Evolutionary conservation across 2,113 vertebrate species (phyloP).

Genomic region (Menidia beryllina): DNA sequence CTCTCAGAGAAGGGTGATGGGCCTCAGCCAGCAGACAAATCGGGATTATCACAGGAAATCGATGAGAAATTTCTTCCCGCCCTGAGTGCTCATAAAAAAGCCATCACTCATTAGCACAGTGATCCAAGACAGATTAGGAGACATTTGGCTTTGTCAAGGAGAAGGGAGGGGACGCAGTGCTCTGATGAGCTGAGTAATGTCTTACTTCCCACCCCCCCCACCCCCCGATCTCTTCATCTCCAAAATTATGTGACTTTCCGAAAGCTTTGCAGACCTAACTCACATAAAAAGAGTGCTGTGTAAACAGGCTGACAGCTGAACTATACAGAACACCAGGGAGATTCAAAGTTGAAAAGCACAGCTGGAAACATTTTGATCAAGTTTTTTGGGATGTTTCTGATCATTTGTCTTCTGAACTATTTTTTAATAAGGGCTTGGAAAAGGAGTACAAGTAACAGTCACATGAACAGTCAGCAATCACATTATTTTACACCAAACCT

Average conservation of each 20-base stretch:
- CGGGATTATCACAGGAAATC: slow-evolving; percentile 72
- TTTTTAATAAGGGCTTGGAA: background rate
- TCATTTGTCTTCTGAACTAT: fast-evolving
- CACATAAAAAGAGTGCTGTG: slow-evolving; percentile 36
- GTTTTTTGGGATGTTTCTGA: background rate
- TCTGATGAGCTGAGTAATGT: slow-evolving; percentile 69
- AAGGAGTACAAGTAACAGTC: background rate
- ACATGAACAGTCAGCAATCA: background rate
- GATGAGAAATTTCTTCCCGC: slow-evolving; percentile 57
- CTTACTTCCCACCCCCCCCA: slow-evolving; percentile 55
- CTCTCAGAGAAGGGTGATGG: slow-evolving; percentile 36
- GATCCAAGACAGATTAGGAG: slow-evolving; percentile 69
- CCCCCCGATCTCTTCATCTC: slow-evolving; percentile 66
- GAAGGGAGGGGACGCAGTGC: slow-evolving; percentile 34
- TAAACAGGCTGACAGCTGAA: slow-evolving; percentile 35
- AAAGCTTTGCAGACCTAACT: slow-evolving; percentile 56
- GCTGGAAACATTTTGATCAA: slow-evolving; percentile 3
- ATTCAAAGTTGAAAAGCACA: slow-evolving; percentile 19
- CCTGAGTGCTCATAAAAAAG: slow-evolving; percentile 59
- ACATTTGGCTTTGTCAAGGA: slow-evolving; percentile 55
- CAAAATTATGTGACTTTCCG: slow-evolving; percentile 52
- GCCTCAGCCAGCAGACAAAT: slow-evolving; percentile 50
- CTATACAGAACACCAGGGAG: slow-evolving; percentile 18
- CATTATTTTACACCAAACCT: background rate
- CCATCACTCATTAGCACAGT: slow-evolving; percentile 66